phyloP scores from a whole-genome alignment of 2,797 vertebrate genomes.

The Enteromius viviparus region DNA sequence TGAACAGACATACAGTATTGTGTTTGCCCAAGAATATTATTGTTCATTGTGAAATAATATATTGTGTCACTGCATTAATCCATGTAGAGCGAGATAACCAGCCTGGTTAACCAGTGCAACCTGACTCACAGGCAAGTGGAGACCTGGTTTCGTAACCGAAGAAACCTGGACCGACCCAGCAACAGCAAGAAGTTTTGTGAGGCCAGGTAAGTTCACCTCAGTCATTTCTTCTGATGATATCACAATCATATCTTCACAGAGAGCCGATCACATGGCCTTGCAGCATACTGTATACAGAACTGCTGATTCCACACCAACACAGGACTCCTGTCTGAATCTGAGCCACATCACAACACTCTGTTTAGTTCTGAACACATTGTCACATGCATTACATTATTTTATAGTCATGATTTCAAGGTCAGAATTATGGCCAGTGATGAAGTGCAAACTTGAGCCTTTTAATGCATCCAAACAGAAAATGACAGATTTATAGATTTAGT shows the following conservation, averaged over 20 bases:
- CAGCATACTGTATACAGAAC: background rate
- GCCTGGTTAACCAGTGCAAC: conserved; percentile 77
- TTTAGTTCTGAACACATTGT: background rate
- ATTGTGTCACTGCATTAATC: background rate
- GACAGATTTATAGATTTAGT: background rate
- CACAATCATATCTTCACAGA: background rate
- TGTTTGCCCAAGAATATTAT: background rate
- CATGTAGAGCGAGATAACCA: conserved; percentile 71
- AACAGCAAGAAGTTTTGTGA: conserved; percentile 89
- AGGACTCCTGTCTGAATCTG: background rate
- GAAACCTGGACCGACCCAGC: conserved; percentile 83
- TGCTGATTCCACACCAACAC: too few species aligned
- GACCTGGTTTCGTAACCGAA: conserved; percentile 86
- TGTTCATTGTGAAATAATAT: background rate
- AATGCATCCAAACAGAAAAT: too few species aligned
- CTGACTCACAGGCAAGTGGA: conserved; percentile 83
- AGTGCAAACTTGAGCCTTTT: background rate
- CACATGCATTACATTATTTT: background rate
- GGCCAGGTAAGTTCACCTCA: conserved; percentile 78
- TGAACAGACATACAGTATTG: background rate
- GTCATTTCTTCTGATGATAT: background rate
- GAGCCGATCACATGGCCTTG: background rate
- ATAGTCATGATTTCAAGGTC: background rate
- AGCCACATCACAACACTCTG: background rate
- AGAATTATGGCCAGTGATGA: background rate